phyloP scores from a whole-genome alignment of 2,113 vertebrate species.

The Narcine bancroftii region DNA sequence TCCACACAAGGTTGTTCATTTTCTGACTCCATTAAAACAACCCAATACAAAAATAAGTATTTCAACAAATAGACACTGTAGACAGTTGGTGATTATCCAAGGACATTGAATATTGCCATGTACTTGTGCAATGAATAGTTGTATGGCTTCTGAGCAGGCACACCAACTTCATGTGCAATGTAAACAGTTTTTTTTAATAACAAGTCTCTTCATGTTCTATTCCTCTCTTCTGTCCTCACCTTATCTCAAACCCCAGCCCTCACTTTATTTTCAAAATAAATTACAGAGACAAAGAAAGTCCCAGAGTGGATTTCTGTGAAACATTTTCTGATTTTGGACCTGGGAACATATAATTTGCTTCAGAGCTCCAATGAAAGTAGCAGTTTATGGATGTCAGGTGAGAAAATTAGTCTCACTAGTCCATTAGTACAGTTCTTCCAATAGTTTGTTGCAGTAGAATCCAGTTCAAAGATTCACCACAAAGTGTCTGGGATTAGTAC shows the following conservation, averaged over 20 bases:
- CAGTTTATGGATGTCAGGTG: not conserved
- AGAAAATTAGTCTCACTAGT: not conserved
- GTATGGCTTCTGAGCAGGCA: not conserved
- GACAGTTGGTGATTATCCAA: not conserved
- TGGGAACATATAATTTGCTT: not conserved
- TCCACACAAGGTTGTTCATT: not conserved
- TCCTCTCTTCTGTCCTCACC: too few relatives aligned
- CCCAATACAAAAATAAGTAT: not conserved
- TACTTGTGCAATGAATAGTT: not conserved
- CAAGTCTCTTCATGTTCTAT: too few relatives aligned
- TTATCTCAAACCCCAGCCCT: not conserved
- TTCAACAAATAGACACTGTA: not conserved
- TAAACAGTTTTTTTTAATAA: too few relatives aligned
- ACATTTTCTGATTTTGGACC: not conserved
- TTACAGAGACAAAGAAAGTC: not conserved
- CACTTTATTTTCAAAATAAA: not conserved
- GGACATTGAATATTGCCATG: too few relatives aligned
- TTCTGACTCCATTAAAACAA: not conserved
- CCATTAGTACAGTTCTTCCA: not conserved
- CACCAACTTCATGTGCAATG: not conserved
- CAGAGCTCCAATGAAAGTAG: not conserved
- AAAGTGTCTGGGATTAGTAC: not conserved
- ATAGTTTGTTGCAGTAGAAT: not conserved
- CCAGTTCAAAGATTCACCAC: not conserved
- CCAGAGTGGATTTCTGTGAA: not conserved